These are phyloP conservation scores for Chrysolina haemoptera DNA, from an alignment of 2,888 invertebrate species.

Conservation along the genomic window DNA sequence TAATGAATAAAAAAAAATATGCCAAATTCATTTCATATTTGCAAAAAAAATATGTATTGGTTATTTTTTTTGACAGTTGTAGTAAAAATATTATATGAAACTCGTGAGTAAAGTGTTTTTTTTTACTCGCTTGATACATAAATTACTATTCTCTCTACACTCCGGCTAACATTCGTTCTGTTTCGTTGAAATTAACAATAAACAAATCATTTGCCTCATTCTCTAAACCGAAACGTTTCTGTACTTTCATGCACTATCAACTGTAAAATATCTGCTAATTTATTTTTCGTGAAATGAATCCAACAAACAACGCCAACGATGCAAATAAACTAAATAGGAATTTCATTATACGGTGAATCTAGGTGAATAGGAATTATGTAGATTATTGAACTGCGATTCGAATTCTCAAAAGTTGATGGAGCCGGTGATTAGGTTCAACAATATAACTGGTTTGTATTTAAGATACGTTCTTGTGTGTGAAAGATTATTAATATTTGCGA, in stretches of 20 bases:
- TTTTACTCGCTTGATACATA: too few relatives aligned
- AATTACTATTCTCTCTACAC: too few relatives aligned
- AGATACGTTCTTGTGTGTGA: constrained; percentile 7
- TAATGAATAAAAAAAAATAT: too few relatives aligned
- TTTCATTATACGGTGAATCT: constrained; percentile 9
- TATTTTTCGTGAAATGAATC: constrained; percentile 18
- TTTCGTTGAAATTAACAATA: background rate
- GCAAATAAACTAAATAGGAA: background rate
- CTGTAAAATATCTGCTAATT: constrained; percentile 23
- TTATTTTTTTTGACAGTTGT: too few relatives aligned
- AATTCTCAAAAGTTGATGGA: constrained; percentile 27
- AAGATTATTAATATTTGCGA: constrained; percentile 49
- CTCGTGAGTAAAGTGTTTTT: too few relatives aligned
- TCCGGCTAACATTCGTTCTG: background rate
- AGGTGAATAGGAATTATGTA: constrained; percentile 20
- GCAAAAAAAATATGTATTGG: too few relatives aligned
- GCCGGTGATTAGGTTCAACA: constrained; percentile 30
- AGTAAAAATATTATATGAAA: too few relatives aligned
- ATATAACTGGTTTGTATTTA: constrained; percentile 28
- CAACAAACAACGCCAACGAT: constrained; percentile 2
- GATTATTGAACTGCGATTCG: constrained; percentile 24
- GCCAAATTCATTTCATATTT: too few relatives aligned
- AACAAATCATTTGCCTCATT: background rate
- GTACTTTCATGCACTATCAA: constrained; percentile 24
- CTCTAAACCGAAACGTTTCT: background rate